Evolutionary conservation across 2,888 invertebrate genomes (phyloP), one percentile per base, ranked within the genome.

Genomic region (Drymonia ruficornis): DNA sequence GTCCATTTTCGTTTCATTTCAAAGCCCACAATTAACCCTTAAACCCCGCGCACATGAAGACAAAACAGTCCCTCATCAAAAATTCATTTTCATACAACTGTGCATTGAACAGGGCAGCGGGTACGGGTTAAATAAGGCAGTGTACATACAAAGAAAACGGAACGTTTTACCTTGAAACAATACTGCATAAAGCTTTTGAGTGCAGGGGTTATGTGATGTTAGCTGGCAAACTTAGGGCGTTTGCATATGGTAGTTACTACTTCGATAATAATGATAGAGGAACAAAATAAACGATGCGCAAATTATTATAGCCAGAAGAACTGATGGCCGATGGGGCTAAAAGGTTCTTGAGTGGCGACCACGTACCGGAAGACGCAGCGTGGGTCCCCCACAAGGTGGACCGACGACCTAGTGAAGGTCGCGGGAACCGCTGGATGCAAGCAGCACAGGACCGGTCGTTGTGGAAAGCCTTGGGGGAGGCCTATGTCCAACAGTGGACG

Each of bases 81-180:
- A 60, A 67, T 65, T 60, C 63, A 53, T 63, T 67, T 56, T 45
- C 47, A 48, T 55, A 63, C 57, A 65, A 60, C 63, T 56, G 15
- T 15, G 19, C 19, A 43, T 43, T 43, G 19, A 43, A 43, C 43
- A 16, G 4, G 9, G 19, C 12, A 19, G 40, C n/a, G 55, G 55
- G 53, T 50, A 55, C 59, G 64, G 67, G 63, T 74, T 75, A 72
- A 77, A 73, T 70, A 77, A 74, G 71, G 60, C 65, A 47, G 49
- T 44, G 55, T 60, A 69, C 73, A 79, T 60, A 69, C 73, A 79
- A 78, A 77, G 79, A 78, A 78, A 71, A 70, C 54, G 69, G 66
- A 65, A 70, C 70, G 75, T 78, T 79, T 73, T 53, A n/a, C 66
- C 57, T 61, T 68, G 72, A 80, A 77, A 80, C 77, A 77, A 77